Base-by-base conservation (phyloP, 2,888 invertebrate species). In the Lepidochrysops patricia region DNA sequence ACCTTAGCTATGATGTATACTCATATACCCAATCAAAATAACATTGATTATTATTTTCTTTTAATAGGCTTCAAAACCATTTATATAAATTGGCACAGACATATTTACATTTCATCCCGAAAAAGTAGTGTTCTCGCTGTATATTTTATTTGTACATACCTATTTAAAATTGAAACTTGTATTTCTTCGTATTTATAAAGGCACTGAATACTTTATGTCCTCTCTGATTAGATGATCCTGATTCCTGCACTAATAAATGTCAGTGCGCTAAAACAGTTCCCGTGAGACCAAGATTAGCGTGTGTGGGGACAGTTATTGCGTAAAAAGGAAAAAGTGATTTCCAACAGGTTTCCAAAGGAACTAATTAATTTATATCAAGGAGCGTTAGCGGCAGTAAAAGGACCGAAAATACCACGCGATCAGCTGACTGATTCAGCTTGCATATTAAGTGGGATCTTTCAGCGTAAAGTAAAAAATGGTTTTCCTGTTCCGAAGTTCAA, bases 401-500 rank as follows among this genome's bases (percentile, higher is more conserved):
- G 57, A 57, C 61, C 60, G 27, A 29, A 58, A 63, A 65, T 61
- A 59, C 60, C 59, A 63, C 62, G 64, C 67, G 63, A 71, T 68
- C 70, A 71, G 68, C 70, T 72, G 70, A 67, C 66, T 60, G 70
- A 71, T 69, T 72, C 70, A 69, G 65, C 61, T 66, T 61, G 58
- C 67, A 60, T 66, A 68, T 64, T 66, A 61, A 63, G 66, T 64
- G 67, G 67, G 66, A 70, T 68, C n/a, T 70, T 74, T 70, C 68
- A 70, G 34, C 50, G 71, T 67, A 61, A 65, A 64, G 62, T 65
- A 67, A 63, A 73, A 73, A 65, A 66, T 54, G 65, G 71, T 70
- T 71, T 73, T 77, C 74, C 73, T 73, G 70, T 79, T 80, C 77
- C 72, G 67, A 82, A 77, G 85, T 82, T 86, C 84, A 81, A 77